A percentile compares a stretch with the other conserved stretches of the same genome.
These are phyloP conservation scores for Smittia aterrima DNA, from an alignment of 2,888 invertebrate species.

Conservation along the genomic window DNA sequence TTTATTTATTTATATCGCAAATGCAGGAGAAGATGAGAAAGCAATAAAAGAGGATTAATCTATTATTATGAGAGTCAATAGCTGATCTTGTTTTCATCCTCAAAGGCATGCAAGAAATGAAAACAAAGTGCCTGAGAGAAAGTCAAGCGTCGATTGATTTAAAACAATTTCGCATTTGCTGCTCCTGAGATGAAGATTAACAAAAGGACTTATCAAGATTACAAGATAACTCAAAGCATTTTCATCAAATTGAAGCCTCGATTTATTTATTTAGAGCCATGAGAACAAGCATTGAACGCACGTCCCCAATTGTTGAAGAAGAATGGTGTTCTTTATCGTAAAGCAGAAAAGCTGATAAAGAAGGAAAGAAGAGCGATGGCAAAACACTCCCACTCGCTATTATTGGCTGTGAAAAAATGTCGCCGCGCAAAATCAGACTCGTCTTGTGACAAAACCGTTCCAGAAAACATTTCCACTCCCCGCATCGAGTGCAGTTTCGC, in stretches of 20 bases:
- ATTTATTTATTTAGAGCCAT: too few relatives aligned
- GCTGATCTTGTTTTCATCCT: background rate
- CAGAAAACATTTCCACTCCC: background rate
- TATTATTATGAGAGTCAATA: conserved; percentile 7
- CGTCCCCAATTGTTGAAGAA: background rate
- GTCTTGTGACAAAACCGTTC: background rate
- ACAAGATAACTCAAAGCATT: too few relatives aligned
- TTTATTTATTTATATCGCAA: conserved; percentile 20
- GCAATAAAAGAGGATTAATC: conserved; percentile 19
- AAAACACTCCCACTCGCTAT: conserved; percentile 6
- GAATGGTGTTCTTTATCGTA: conserved; percentile 23
- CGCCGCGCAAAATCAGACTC: conserved; percentile 6
- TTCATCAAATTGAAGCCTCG: too few relatives aligned
- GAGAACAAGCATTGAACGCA: background rate
- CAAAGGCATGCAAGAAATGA: background rate
- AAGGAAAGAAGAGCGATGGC: background rate
- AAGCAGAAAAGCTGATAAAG: conserved; percentile 3
- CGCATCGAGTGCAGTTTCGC: background rate
- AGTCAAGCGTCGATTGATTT: background rate
- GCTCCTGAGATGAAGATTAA: too few relatives aligned
- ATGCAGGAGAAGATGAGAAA: background rate
- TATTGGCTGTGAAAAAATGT: conserved; percentile 25
- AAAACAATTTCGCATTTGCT: too few relatives aligned
- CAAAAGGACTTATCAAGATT: too few relatives aligned
- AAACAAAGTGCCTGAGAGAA: conserved; percentile 9